Base-by-base conservation (phyloP, 2,888 invertebrate species). In the Enchytraeus crypticus region DNA sequence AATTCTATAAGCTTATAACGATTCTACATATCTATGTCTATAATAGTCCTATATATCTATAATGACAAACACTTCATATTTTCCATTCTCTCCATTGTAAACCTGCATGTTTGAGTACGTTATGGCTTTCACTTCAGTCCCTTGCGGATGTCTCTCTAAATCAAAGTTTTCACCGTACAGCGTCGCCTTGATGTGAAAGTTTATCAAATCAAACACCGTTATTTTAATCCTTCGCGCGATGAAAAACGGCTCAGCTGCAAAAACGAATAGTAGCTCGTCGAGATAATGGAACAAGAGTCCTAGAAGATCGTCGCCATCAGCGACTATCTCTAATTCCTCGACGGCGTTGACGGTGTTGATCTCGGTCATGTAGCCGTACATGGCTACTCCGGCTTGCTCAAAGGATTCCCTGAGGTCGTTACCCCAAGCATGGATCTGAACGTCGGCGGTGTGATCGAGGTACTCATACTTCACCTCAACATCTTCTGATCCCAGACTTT, bases 71-170 rank as follows among this genome's bases (percentile, higher is more conserved):
- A 96, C 83, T 84, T 97, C 92, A 80, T 85, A 86, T 63, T 69
- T 64, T 23, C 65, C 84, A 69, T 87, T 77, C 23, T 65, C 62
- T 4, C 49, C 64, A 61, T 84, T 82, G 69, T 84, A 82, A 53
- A 92, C 82, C 82, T 98, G 96, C 97, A 98, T 97, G 59, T 95
- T 92, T 5, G 97, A 96, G 81, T 98, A 99, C 3, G 98, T 98
- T 68, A 99, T 98, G 34, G 98, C 98, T 80, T 98, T 98, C 2
- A 98, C 92, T 82, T 99, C 98, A 2, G 92, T 88, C 18, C 96
- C 97, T 81, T 95, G 70, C n/a, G n/a, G n/a, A n/a, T n/a, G n/a
- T n/a, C n/a, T n/a, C n/a, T n/a, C n/a, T n/a, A n/a, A n/a, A n/a
- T n/a, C n/a, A n/a, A n/a, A n/a, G n/a, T n/a, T n/a, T n/a, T n/a